These are phyloP conservation scores for Artemia sinica DNA, from an alignment of 2,888 invertebrate genomes.

Conservation along the genomic window DNA sequence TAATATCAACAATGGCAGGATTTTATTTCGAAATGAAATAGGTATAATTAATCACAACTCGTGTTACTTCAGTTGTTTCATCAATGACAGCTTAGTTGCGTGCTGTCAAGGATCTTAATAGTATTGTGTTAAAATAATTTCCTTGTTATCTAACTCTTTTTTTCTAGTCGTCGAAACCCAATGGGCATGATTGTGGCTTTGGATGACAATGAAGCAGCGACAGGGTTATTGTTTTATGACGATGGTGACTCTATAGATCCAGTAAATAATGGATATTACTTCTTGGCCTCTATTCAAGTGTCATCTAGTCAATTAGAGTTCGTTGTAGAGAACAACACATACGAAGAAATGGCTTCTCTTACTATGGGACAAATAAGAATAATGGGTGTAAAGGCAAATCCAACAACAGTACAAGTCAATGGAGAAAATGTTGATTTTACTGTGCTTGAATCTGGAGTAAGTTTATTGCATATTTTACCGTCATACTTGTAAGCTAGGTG, in stretches of 20 bases:
- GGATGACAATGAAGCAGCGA: slow-evolving; percentile 25
- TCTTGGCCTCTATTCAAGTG: slow-evolving; percentile 11
- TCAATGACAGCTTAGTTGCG: too few relatives aligned
- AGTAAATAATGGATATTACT: slow-evolving; percentile 24
- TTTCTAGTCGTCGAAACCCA: slow-evolving; percentile 27
- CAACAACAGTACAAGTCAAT: neutral
- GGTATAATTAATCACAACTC: too few relatives aligned
- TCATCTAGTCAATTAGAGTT: neutral
- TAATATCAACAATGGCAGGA: too few relatives aligned
- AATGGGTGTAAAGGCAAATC: neutral
- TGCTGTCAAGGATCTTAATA: too few relatives aligned
- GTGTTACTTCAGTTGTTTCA: too few relatives aligned
- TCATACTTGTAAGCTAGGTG: too few relatives aligned
- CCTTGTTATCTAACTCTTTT: neutral
- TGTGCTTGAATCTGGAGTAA: slow-evolving; percentile 6
- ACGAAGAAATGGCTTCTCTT: neutral
- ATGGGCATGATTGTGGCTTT: slow-evolving; percentile 29
- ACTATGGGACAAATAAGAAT: neutral
- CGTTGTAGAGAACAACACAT: neutral
- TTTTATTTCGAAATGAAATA: too few relatives aligned
- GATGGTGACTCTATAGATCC: slow-evolving; percentile 28
- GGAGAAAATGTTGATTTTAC: neutral
- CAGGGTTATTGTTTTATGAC: slow-evolving; percentile 28
- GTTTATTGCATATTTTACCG: neutral
- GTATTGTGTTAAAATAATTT: too few relatives aligned